phyloP scores from a whole-genome alignment of 1,140 invertebrate species.

The Notospermus geniculatus region DNA sequence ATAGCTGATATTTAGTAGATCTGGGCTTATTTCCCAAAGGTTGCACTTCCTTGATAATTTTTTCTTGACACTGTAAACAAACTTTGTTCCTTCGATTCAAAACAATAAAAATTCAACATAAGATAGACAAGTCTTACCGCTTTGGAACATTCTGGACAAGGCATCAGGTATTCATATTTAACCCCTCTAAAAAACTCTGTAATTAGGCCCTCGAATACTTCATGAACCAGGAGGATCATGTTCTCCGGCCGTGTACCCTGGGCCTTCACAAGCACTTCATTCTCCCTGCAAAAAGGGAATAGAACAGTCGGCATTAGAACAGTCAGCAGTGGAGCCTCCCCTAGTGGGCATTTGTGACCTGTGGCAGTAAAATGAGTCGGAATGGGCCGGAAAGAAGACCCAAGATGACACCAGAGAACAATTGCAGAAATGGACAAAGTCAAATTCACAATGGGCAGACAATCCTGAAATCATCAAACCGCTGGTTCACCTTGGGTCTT shows the following conservation, averaged over 20 bases:
- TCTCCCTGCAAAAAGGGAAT: conserved; percentile 28
- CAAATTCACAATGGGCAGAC: no score
- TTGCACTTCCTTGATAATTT: no score
- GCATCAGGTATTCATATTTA: conserved; percentile 46
- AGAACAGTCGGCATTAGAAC: background rate
- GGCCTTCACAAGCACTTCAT: conserved; percentile 38
- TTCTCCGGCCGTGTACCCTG: conserved; percentile 50
- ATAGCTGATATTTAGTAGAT: no score
- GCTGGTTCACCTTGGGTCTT: no score
- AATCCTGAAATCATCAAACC: no score
- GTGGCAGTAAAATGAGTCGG: no score
- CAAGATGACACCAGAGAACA: no score
- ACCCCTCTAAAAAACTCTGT: conserved; percentile 49
- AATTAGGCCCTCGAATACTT: conserved; percentile 50
- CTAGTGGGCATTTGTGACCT: background rate
- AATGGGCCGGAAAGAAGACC: no score
- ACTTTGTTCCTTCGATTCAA: background rate
- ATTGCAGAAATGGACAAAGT: no score
- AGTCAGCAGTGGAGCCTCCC: no score
- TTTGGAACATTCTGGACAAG: conserved; percentile 47
- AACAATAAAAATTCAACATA: no score
- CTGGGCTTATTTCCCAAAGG: no score
- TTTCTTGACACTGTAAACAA: background rate
- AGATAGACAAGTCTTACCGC: conserved; percentile 37
- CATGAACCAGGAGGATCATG: conserved; percentile 48